Conservation (phyloP, 1,140 invertebrate species). For the Danaus melanippus region DNA sequence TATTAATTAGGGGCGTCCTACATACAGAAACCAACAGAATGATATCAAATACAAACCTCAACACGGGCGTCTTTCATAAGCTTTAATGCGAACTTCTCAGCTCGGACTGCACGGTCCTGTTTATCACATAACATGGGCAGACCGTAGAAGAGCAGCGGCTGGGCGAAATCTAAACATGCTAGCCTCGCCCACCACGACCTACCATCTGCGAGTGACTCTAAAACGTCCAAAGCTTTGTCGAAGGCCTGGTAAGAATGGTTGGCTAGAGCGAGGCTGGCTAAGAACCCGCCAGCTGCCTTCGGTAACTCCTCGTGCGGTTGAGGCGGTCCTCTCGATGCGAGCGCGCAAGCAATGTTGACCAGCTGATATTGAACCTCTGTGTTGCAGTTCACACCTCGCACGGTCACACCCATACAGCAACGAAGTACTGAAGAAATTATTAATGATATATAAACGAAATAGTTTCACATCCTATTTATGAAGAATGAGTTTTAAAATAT, state of each 20-base stretch:
- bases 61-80: constrained; percentile 80
- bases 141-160: constrained; percentile 88
- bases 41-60: constrained; percentile 63
- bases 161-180: constrained; percentile 82
- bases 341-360: constrained; percentile 78
- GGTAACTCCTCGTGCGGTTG: constrained; percentile 87
- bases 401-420: constrained; percentile 58
- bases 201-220: constrained; percentile 25
- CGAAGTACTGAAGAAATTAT: constrained; percentile 32
- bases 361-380: constrained; percentile 75
- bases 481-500: too few relatives aligned
- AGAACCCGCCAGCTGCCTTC: constrained; percentile 76
- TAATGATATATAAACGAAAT: not conserved
- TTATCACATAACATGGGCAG: constrained; percentile 80
- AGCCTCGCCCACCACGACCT: constrained; percentile 86
- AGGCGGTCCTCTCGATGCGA: constrained; percentile 76
- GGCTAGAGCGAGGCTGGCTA: constrained; percentile 77
- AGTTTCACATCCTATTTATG: too few relatives aligned
- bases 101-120: constrained; percentile 70
- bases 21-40: constrained; percentile 1
- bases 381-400: constrained; percentile 65
- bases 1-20: too few relatives aligned
- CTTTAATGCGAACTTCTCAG: constrained; percentile 75
- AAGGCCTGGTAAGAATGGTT: constrained; percentile 51
- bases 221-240: constrained; percentile 30